These are phyloP conservation scores for Dromius quadrimaculatus DNA, from an alignment of 2,888 invertebrate species.

Conservation along the genomic window DNA sequence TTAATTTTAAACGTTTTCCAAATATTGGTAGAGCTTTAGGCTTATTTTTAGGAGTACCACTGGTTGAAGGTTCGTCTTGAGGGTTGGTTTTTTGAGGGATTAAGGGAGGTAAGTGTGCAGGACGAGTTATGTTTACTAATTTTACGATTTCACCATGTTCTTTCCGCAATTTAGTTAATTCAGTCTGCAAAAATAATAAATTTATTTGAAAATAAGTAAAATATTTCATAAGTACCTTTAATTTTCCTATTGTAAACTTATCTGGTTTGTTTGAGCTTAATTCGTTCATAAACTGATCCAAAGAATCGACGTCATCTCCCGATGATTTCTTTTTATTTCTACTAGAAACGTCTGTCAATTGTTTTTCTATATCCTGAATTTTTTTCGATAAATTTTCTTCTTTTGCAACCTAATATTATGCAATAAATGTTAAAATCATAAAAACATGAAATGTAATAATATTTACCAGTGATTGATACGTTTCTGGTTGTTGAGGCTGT, in stretches of 20 bases:
- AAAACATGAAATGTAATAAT: background rate
- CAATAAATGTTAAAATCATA: constrained; percentile 52
- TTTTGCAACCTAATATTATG: constrained; percentile 73
- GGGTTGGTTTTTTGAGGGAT: constrained; percentile 58
- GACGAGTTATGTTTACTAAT: constrained; percentile 81
- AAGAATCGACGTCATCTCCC: constrained; percentile 74
- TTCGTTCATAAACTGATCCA: constrained; percentile 87
- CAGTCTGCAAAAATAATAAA: constrained; percentile 66
- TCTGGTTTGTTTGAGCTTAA: constrained; percentile 68
- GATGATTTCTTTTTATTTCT: constrained; percentile 62
- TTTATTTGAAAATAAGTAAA: background rate
- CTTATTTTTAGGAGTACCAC: constrained; percentile 54
- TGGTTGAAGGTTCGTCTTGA: constrained; percentile 34
- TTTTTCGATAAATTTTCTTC: constrained; percentile 67
- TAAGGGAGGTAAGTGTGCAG: constrained; percentile 73
- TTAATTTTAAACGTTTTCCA: constrained; percentile 70
- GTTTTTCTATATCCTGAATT: constrained; percentile 72
- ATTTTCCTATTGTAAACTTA: constrained; percentile 73
- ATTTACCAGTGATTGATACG: constrained; percentile 77
- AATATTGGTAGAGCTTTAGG: constrained; percentile 68
- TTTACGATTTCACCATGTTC: constrained; percentile 78
- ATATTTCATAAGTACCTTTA: constrained; percentile 70
- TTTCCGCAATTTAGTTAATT: constrained; percentile 75
- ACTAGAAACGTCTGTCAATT: constrained; percentile 66
- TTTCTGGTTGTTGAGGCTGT: constrained; percentile 72